Evolutionary conservation across 2,797 vertebrate species (phyloP).

Genomic region (Cyprinodon diabolis): DNA sequence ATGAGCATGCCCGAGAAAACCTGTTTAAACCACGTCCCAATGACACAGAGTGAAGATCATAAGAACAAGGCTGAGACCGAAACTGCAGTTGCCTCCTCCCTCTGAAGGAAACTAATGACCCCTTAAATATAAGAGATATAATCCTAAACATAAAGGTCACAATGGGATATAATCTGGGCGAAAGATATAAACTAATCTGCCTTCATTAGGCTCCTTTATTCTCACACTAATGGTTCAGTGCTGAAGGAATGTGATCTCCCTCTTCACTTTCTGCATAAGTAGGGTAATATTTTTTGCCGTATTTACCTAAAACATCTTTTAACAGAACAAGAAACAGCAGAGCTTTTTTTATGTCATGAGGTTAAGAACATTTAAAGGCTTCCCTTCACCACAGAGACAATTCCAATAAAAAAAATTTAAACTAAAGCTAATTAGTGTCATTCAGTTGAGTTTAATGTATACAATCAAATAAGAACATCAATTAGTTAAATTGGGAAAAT

Average conservation of each 20-base stretch:
- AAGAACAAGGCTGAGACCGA: background rate
- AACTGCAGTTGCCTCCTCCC: conserved; percentile 29
- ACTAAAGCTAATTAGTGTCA: too few relatives aligned
- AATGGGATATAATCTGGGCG: background rate
- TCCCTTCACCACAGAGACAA: background rate
- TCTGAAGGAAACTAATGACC: conserved; percentile 22
- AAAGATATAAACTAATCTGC: background rate
- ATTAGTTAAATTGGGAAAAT: too few relatives aligned
- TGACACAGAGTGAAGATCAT: background rate
- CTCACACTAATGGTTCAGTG: background rate
- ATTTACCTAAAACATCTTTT: background rate
- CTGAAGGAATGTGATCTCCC: background rate
- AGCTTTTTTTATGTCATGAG: background rate
- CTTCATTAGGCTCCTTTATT: background rate
- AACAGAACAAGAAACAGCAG: background rate
- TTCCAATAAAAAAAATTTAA: too few relatives aligned
- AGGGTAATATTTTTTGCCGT: background rate
- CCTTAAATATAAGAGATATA: background rate
- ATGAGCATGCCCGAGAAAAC: conserved; percentile 32
- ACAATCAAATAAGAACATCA: too few relatives aligned
- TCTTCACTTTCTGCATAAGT: background rate
- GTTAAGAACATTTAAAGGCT: background rate
- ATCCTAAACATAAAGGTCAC: background rate
- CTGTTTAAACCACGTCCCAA: conserved; percentile 12
- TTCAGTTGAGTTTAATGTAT: too few relatives aligned